A percentile compares a stretch with the other conserved stretches of the same genome.
These are phyloP conservation scores for Pogonophryne albipinna DNA, from an alignment of 2,797 vertebrate genomes.

Conservation along the genomic window DNA sequence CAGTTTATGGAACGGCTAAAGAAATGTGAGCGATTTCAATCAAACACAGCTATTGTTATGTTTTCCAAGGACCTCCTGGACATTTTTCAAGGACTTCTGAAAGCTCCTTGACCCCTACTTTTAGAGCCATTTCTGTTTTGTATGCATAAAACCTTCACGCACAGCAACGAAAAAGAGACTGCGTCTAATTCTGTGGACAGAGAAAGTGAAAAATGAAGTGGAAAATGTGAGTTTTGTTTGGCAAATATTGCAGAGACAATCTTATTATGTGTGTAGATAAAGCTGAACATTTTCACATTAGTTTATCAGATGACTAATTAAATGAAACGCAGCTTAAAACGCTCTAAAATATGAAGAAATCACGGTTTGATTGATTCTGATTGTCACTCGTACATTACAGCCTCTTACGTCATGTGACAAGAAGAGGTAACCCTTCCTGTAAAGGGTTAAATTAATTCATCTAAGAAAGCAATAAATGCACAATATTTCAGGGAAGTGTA, in stretches of 20 bases:
- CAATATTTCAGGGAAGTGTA: constrained; percentile 70
- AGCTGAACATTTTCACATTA: no score
- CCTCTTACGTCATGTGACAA: background rate
- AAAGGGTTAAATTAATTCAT: constrained; percentile 42
- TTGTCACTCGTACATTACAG: background rate
- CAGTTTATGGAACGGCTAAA: background rate
- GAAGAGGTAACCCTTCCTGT: background rate
- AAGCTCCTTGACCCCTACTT: no score
- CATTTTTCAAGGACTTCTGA: no score
- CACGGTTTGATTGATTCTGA: background rate
- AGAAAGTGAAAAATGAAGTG: no score
- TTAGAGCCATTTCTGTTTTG: no score
- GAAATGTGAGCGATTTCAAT: background rate
- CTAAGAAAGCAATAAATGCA: constrained; percentile 10
- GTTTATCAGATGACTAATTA: background rate
- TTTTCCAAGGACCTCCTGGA: no score
- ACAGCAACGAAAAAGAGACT: no score
- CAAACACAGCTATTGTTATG: background rate
- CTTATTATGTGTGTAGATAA: no score
- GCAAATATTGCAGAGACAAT: no score
- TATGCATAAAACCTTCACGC: no score
- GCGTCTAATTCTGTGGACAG: no score
- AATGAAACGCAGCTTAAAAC: background rate
- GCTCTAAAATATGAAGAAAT: background rate
- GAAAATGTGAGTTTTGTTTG: no score